Percentiles rank a stretch among this genome's conserved stretches.
These are phyloP conservation scores for Ginglymostoma cirratum DNA, from an alignment of 2,113 vertebrate genomes.

Conservation along the genomic window DNA sequence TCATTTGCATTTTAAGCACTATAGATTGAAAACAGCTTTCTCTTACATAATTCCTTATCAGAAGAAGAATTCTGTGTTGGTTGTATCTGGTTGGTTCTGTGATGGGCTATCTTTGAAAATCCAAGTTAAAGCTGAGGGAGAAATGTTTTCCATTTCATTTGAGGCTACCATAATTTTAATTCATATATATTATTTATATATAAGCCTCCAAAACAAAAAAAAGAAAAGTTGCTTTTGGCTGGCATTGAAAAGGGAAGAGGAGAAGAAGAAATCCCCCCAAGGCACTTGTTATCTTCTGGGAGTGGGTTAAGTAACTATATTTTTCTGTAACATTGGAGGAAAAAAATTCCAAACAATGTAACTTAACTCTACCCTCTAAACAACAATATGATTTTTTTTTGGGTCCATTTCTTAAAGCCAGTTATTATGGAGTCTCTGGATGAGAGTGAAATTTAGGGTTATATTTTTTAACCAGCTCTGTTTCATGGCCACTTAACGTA, in stretches of 20 bases:
- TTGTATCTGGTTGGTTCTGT: too few relatives aligned
- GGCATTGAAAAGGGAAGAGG: not conserved
- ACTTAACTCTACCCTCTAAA: not conserved
- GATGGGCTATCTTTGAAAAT: not conserved
- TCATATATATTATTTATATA: not conserved
- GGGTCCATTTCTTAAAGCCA: not conserved
- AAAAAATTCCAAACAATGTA: not conserved
- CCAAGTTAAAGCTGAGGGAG: not conserved
- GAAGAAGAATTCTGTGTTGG: not conserved
- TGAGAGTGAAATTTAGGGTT: conserved; percentile 7
- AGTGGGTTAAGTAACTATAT: not conserved
- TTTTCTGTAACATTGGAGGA: not conserved
- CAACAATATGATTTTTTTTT: not conserved
- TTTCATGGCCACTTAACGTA: not conserved
- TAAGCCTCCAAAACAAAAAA: not conserved
- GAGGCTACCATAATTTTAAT: not conserved
- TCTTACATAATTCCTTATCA: not conserved
- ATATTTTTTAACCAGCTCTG: not conserved
- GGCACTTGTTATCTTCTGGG: not conserved
- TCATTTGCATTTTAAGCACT: not conserved
- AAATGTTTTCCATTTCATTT: not conserved
- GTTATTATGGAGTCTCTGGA: not conserved
- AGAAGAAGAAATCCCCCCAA: not conserved
- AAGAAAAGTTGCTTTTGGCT: not conserved
- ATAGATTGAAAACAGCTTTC: not conserved